Evolutionary conservation across 92 coral and sea anemone genomes (phyloP).

Genomic region (Bergia sp.): DNA sequence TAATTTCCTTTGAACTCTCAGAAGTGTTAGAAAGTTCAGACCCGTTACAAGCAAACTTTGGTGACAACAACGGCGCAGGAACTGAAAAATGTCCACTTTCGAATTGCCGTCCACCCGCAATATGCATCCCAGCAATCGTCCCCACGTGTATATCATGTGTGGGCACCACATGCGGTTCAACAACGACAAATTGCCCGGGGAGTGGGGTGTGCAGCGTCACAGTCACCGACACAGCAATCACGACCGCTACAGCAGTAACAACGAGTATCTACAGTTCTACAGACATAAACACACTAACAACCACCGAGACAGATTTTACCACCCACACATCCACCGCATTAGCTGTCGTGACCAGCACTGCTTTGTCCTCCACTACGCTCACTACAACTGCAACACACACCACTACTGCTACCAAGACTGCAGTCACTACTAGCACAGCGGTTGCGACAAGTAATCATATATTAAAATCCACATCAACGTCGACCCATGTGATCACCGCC

Average conservation of each 20-base stretch:
- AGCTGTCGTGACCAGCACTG: neutral
- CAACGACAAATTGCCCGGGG: neutral
- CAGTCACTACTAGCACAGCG: conserved; percentile 28
- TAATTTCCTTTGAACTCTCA: neutral
- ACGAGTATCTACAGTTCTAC: neutral
- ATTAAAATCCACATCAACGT: neutral
- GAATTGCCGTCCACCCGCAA: conserved; percentile 14
- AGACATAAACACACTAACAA: neutral
- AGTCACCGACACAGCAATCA: neutral
- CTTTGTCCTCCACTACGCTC: conserved; percentile 5
- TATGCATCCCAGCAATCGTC: conserved; percentile 27
- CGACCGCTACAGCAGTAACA: neutral
- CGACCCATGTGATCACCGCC: neutral
- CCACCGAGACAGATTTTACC: neutral
- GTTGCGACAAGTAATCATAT: neutral
- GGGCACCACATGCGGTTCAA: neutral
- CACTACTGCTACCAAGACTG: neutral
- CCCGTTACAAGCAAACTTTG: neutral
- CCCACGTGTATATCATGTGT: neutral
- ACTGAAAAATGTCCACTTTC: conserved; percentile 1
- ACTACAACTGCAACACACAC: neutral
- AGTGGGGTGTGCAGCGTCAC: conserved; percentile 13
- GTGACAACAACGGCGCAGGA: neutral
- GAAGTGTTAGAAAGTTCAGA: neutral
- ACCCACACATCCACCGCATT: conserved; percentile 12